These are phyloP conservation scores for Sebastes ruberrimus DNA, from an alignment of 2,797 vertebrate genomes.

Conservation along the genomic window DNA sequence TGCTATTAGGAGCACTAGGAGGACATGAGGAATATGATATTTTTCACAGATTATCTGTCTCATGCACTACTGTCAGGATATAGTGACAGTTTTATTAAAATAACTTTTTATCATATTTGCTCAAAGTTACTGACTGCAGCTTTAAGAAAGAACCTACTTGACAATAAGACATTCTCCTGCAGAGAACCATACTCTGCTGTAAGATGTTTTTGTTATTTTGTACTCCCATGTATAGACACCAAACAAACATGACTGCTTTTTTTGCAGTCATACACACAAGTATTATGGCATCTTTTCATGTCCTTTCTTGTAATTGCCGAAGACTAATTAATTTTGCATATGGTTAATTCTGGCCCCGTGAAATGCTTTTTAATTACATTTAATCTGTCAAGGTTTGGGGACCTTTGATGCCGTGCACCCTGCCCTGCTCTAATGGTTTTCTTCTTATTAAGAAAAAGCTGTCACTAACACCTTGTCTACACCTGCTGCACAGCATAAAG, in stretches of 20 bases:
- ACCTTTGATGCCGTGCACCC: constrained; percentile 43
- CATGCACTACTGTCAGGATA: no score
- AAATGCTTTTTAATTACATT: constrained; percentile 11
- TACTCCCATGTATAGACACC: neutral
- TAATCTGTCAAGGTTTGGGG: constrained; percentile 12
- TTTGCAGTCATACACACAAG: neutral
- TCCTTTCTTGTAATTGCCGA: neutral
- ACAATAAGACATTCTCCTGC: neutral
- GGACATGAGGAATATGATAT: no score
- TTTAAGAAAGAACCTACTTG: neutral
- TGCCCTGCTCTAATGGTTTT: constrained; percentile 24
- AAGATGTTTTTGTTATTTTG: neutral
- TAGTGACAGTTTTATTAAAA: no score
- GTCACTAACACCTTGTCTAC: constrained; percentile 27
- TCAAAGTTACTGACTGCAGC: no score
- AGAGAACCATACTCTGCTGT: neutral
- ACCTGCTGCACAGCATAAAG: constrained; percentile 18
- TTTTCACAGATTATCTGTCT: no score
- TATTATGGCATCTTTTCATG: neutral
- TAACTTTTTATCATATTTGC: no score
- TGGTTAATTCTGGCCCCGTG: neutral
- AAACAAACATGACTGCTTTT: neutral
- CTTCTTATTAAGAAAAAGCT: constrained; percentile 46
- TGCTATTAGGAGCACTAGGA: no score
- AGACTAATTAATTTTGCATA: neutral